These are phyloP conservation scores for Lophotis ruficrista DNA, from an alignment of 2,113 vertebrate genomes.

Conservation along the genomic window DNA sequence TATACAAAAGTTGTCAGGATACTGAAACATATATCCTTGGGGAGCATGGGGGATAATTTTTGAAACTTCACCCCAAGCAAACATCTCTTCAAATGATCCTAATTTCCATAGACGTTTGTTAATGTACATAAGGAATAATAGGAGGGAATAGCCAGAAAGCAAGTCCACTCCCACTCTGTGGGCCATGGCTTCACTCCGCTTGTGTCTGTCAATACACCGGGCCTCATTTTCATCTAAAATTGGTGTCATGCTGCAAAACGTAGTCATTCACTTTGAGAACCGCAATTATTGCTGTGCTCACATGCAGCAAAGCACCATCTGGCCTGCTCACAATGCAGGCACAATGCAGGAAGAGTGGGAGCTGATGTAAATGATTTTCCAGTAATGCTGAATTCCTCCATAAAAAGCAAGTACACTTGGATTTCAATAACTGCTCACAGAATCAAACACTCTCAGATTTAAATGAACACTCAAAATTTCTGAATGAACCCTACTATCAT, in stretches of 20 bases:
- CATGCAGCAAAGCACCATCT: constrained; percentile 62
- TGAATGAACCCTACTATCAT: constrained; percentile 22
- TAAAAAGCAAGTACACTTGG: constrained; percentile 47
- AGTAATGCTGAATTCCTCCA: constrained; percentile 49
- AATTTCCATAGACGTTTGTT: constrained; percentile 41
- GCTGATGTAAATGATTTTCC: constrained; percentile 28
- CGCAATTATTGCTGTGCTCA: constrained; percentile 61
- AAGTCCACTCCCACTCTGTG: constrained; percentile 48
- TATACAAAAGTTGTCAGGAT: not conserved
- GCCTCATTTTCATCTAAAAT: constrained; percentile 64
- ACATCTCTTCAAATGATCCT: not conserved
- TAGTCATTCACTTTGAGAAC: constrained; percentile 54
- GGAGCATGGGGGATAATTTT: not conserved
- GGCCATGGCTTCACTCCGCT: constrained; percentile 5
- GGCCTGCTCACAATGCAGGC: constrained; percentile 36
- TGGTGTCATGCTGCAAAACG: constrained; percentile 65
- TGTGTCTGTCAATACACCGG: constrained; percentile 37
- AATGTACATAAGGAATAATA: constrained; percentile 30
- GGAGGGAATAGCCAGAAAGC: constrained; percentile 22
- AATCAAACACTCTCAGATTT: constrained; percentile 32
- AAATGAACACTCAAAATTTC: constrained; percentile 27
- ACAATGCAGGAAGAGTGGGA: constrained; percentile 57
- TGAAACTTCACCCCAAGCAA: not conserved
- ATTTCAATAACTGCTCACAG: constrained; percentile 44
- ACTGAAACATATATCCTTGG: not conserved